A percentile compares a stretch with the other conserved stretches of the same genome.
phyloP scores from a whole-genome alignment of 2,113 vertebrate genomes.

The Apteryx mantelli region DNA sequence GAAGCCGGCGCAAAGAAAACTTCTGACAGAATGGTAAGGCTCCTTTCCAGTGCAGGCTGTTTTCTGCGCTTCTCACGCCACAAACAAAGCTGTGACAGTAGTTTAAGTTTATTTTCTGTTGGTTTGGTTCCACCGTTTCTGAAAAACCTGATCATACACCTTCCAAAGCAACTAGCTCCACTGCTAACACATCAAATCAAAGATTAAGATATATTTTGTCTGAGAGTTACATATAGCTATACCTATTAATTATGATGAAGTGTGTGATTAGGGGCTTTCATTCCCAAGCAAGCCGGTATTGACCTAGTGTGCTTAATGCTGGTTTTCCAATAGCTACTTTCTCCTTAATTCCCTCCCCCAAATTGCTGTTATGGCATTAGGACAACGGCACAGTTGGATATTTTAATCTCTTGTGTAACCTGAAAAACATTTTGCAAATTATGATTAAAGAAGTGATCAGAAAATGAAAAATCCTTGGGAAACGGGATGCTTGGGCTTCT shows the following conservation, averaged over 20 bases:
- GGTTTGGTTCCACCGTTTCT: not conserved
- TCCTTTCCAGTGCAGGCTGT: not conserved
- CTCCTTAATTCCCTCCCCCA: not conserved
- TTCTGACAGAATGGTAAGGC: not conserved
- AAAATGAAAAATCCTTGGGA: not conserved
- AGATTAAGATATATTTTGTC: not conserved
- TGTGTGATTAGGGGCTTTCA: not conserved
- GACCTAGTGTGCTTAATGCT: not conserved
- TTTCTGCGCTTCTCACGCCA: not conserved
- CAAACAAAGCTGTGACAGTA: accelerated
- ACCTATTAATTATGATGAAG: not conserved
- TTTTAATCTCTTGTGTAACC: not conserved
- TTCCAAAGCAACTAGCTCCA: not conserved
- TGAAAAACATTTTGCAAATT: not conserved
- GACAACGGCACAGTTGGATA: not conserved
- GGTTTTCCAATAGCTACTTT: not conserved
- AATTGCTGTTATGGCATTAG: not conserved
- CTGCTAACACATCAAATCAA: not conserved
- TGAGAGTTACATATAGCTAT: not conserved
- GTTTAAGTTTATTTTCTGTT: accelerated
- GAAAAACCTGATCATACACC: not conserved
- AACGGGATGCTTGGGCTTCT: not conserved
- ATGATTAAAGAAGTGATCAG: not conserved
- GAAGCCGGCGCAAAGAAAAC: not conserved
- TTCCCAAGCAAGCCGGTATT: not conserved